A percentile compares a stretch with the other conserved stretches of the same genome.
phyloP scores from a whole-genome alignment of 2,888 invertebrate genomes.

The Rhingia rostrata region DNA sequence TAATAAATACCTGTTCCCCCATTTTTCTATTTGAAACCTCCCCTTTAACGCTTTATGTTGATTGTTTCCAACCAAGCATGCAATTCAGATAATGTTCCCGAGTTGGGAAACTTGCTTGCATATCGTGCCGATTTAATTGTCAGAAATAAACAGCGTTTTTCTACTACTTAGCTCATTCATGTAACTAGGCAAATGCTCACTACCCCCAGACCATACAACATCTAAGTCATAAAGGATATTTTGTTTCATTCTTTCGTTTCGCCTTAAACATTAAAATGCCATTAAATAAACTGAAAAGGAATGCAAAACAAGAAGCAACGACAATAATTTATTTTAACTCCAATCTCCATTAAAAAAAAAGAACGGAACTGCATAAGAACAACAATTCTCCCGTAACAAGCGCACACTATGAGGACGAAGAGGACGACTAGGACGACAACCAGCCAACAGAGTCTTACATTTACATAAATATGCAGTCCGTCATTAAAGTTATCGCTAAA shows the following conservation, averaged over 20 bases:
- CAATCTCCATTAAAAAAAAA: constrained; percentile 45
- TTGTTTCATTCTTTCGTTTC: not conserved
- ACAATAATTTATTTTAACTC: constrained; percentile 40
- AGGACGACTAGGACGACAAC: constrained; percentile 4
- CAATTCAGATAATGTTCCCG: too few relatives aligned
- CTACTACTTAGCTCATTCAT: not conserved
- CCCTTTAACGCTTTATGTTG: too few relatives aligned
- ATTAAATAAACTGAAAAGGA: constrained; percentile 31
- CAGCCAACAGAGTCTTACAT: constrained; percentile 2
- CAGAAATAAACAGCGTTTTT: not conserved
- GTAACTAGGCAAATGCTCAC: too few relatives aligned
- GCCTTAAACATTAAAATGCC: constrained; percentile 44
- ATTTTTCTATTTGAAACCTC: too few relatives aligned
- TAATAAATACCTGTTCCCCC: too few relatives aligned
- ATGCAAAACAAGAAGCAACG: constrained; percentile 17
- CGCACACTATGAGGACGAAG: not conserved
- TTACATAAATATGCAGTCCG: constrained; percentile 60
- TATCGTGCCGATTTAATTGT: not conserved
- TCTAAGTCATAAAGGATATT: constrained; percentile 8
- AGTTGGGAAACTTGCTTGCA: too few relatives aligned
- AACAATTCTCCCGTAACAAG: constrained; percentile 5
- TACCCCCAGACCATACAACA: not conserved
- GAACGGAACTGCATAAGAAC: constrained; percentile 18
- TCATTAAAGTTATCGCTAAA: constrained; percentile 61
- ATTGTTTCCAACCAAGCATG: too few relatives aligned